These are phyloP conservation scores for Caranx ignobilis DNA, from an alignment of 2,113 vertebrate species.

Conservation along the genomic window DNA sequence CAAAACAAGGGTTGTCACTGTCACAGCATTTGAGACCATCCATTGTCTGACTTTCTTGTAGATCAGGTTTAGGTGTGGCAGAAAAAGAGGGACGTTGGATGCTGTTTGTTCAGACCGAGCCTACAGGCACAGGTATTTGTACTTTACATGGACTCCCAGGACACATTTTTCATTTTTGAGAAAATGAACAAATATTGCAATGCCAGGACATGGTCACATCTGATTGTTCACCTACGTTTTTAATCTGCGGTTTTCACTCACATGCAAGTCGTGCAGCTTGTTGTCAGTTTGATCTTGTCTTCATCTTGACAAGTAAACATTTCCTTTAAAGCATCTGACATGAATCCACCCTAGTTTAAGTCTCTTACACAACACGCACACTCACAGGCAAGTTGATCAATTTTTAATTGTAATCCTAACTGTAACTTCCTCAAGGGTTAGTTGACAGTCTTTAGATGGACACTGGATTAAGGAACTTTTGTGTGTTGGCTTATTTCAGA, in stretches of 20 bases:
- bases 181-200: constrained; percentile 3
- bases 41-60: constrained; percentile 56
- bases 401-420: not conserved
- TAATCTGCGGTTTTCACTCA: not conserved
- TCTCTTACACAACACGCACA: not conserved
- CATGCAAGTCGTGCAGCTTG: not conserved
- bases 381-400: not conserved
- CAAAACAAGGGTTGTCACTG: not conserved
- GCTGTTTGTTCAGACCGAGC: constrained; percentile 47
- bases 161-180: not conserved
- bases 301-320: not conserved
- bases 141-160: not conserved
- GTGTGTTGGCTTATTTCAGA: not conserved
- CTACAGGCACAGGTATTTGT: constrained; percentile 11
- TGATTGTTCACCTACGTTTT: not conserved
- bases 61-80: constrained; percentile 77
- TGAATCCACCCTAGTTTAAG: not conserved
- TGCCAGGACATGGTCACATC: not conserved
- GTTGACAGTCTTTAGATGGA: not conserved
- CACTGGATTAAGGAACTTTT: not conserved
- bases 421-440: not conserved
- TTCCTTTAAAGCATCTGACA: too few species aligned
- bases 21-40: not conserved
- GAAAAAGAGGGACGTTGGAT: not conserved
- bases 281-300: not conserved